Percentiles rank a stretch among this genome's conserved stretches.
Evolutionary conservation across 1,140 invertebrate species (phyloP).

Genomic region (Zaprionus camerounensis): DNA sequence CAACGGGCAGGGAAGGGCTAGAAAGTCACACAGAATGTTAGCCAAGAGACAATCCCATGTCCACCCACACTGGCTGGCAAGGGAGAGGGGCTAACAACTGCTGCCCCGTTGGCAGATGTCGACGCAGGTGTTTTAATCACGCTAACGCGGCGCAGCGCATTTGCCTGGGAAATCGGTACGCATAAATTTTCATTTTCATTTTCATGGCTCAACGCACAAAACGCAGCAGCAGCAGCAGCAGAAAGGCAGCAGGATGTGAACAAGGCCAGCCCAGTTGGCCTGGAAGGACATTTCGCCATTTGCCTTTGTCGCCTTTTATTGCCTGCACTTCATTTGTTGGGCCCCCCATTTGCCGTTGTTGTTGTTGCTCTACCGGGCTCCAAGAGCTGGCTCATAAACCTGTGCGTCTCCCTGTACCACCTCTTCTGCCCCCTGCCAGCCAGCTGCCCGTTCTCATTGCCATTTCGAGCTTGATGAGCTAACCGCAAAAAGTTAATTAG

Average conservation of each 20-base stretch:
- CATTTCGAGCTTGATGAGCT: conserved; percentile 56
- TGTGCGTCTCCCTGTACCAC: not conserved
- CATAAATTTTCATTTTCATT: conserved; percentile 82
- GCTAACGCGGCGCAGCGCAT: conserved; percentile 39
- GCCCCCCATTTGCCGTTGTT: conserved; percentile 55
- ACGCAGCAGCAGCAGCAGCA: conserved; percentile 23
- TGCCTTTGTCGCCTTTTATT: conserved; percentile 81
- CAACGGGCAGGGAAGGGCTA: not conserved
- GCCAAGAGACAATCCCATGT: conserved; percentile 44
- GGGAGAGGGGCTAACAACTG: conserved; percentile 2
- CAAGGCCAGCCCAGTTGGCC: conserved; percentile 16
- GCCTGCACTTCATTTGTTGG: conserved; percentile 81
- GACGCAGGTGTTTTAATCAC: conserved; percentile 80
- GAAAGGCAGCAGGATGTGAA: conserved; percentile 9
- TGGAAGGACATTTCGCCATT: conserved; percentile 56
- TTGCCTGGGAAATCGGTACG: conserved; percentile 45
- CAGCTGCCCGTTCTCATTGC: not conserved
- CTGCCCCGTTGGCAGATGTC: conserved; percentile 57
- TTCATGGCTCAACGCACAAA: conserved; percentile 75
- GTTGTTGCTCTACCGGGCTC: not conserved
- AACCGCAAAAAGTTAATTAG: conserved; percentile 81
- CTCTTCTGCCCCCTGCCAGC: conserved; percentile 2
- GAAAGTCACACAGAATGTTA: not conserved
- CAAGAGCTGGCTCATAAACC: conserved; percentile 62
- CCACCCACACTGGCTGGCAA: conserved; percentile 16